A percentile compares a stretch with the other conserved stretches of the same genome.
Evolutionary conservation across 2,797 vertebrate genomes (phyloP).

Genomic region (Gymnopithys bicolor): DNA sequence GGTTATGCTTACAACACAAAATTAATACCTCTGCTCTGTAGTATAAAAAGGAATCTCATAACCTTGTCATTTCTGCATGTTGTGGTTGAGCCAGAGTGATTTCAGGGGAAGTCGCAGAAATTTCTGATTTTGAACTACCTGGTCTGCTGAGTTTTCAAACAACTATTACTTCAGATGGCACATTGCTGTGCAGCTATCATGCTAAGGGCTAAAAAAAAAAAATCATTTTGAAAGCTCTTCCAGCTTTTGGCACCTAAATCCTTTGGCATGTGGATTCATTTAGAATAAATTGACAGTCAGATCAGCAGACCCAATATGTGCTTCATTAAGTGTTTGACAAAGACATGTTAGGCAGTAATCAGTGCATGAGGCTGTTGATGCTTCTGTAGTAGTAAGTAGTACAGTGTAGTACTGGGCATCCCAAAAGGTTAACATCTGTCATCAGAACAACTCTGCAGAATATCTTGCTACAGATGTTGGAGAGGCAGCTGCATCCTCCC

Average conservation of each 20-base stretch:
- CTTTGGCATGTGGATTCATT: constrained; percentile 58
- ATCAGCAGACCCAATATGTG: constrained; percentile 67
- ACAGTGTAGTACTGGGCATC: background rate
- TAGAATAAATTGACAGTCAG: constrained; percentile 68
- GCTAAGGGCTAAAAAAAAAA: constrained; percentile 45
- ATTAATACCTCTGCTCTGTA: background rate
- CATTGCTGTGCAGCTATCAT: constrained; percentile 41
- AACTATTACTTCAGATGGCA: constrained; percentile 1
- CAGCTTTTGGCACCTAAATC: constrained; percentile 66
- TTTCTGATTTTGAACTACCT: constrained; percentile 12
- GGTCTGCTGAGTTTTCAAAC: constrained; percentile 16
- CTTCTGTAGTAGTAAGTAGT: background rate
- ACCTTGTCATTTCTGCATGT: background rate
- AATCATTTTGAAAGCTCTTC: constrained; percentile 35
- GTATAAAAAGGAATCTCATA: background rate
- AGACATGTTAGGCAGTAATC: constrained; percentile 10
- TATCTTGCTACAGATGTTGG: background rate
- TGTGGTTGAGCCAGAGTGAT: background rate
- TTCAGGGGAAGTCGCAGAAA: background rate
- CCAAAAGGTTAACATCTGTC: background rate
- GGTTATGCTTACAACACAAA: constrained; percentile 25
- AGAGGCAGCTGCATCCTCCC: background rate
- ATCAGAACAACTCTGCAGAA: background rate
- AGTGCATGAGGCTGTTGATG: background rate
- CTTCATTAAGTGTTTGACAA: constrained; percentile 69